These are phyloP conservation scores for Cecropterus lyciades DNA, from an alignment of 1,140 invertebrate genomes.

Conservation along the genomic window DNA sequence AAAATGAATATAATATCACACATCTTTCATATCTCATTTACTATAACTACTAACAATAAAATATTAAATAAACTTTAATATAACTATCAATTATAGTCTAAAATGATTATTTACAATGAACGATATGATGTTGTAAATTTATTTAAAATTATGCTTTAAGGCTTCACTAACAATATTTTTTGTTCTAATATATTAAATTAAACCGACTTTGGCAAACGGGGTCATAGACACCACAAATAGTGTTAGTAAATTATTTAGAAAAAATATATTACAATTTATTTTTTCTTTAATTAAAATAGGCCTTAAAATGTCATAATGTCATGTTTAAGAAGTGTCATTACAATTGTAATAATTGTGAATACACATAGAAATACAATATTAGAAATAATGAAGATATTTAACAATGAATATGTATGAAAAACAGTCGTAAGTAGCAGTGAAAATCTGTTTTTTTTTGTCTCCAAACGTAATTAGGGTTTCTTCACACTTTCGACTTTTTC, in stretches of 20 bases:
- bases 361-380: too few relatives aligned
- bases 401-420: too few relatives aligned
- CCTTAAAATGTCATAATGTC: background rate
- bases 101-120: slow-evolving; percentile 11
- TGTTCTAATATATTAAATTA: slow-evolving; percentile 1
- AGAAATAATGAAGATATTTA: too few relatives aligned
- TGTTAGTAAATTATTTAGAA: background rate
- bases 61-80: too few relatives aligned
- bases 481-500: too few relatives aligned
- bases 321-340: background rate
- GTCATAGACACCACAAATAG: background rate
- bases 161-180: background rate
- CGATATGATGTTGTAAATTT: background rate
- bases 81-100: background rate
- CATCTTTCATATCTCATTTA: background rate
- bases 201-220: slow-evolving; percentile 1
- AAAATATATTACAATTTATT: background rate
- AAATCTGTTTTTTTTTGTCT: too few relatives aligned
- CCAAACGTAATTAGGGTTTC: too few relatives aligned
- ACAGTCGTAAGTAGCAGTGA: too few relatives aligned
- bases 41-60: too few relatives aligned
- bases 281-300: background rate
- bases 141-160: background rate
- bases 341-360: too few relatives aligned
- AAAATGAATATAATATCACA: slow-evolving; percentile 10